Evolutionary conservation across 2,797 vertebrate genomes (phyloP), one percentile per base, ranked within the genome.

Genomic region (Catostomus latipinnis): DNA sequence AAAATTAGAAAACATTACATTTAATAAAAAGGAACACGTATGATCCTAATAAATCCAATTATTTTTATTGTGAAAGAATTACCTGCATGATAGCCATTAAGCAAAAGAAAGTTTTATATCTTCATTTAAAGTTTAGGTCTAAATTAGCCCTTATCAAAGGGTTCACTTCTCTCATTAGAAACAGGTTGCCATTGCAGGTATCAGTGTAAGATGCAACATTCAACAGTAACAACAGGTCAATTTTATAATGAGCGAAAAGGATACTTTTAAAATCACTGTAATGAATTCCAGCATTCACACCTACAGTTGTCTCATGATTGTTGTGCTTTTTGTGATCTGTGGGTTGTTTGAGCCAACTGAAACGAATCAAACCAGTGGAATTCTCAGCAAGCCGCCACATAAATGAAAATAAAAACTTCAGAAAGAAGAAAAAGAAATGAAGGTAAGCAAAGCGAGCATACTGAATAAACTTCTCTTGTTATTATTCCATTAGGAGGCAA

Each of bases 131-230:
- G 52, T 76, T 75, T 14, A 66, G 58, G 53, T 74, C 49, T 82
- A 80, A 82, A 78, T 82, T 71, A 73, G 18, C 14, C n/a, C 67
- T 74, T 76, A 85, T 85, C 53, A 81, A 60, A 61, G 56, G 10
- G 22, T 56, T 80, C 2, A 50, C 13, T 60, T 56, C 75, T 57
- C 68, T 77, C 49, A 78, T 81, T 60, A 77, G 69, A 68, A 74
- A 74, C 8, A 13, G 34, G 76, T 16, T 34, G 58, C 12, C 45
- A 67, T 57, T 75, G 66, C 4, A 45, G 16, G 45, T 69, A 46
- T 43, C 57, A 71, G 8, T 8, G 16, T 66, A 74, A 68, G 22
- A 78, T 70, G 50, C 49, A 66, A 62, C 18, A 68, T 49, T 82
- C 16, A 34, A 6, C n/a, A 10, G 22, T 18, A 76, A 79, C 68